Percentiles rank a stretch among this genome's conserved stretches.
phyloP scores from a whole-genome alignment of 2,113 vertebrate genomes.

The Larimichthys crocea region DNA sequence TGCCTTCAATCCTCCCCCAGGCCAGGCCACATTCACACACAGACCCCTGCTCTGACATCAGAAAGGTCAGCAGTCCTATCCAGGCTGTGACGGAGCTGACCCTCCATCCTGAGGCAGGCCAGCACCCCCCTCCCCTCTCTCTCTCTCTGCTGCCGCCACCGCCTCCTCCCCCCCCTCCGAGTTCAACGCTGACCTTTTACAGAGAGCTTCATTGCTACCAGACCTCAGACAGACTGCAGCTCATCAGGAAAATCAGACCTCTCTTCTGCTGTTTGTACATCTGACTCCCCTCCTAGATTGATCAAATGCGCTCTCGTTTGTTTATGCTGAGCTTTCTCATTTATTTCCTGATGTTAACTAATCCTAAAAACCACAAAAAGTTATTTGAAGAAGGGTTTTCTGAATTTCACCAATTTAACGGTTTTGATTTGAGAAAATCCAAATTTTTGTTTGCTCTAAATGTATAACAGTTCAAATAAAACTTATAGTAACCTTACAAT shows the following conservation, averaged over 20 bases:
- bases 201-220: slow-evolving; percentile 54
- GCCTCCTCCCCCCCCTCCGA: slow-evolving; percentile 9
- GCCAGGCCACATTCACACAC: slow-evolving; percentile 49
- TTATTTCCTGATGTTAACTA: background rate
- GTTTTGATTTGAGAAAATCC: background rate
- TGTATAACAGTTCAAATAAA: background rate
- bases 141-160: no score
- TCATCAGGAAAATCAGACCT: slow-evolving; percentile 46
- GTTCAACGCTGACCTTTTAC: slow-evolving; percentile 70
- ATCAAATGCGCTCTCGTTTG: background rate
- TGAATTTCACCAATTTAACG: background rate
- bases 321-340: background rate
- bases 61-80: slow-evolving; percentile 73
- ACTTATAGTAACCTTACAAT: background rate
- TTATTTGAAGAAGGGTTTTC: background rate
- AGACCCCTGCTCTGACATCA: slow-evolving; percentile 52
- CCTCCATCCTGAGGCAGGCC: slow-evolving; percentile 66
- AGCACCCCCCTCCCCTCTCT: no score
- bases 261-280: background rate
- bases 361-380: background rate
- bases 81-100: slow-evolving; percentile 57
- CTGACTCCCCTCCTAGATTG: background rate
- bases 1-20: slow-evolving; percentile 65
- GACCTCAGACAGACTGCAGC: slow-evolving; percentile 57
- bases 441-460: background rate